A percentile compares a stretch with the other conserved stretches of the same genome.
These are phyloP conservation scores for Electrona antarctica DNA, from an alignment of 2,113 vertebrate species.

Conservation along the genomic window DNA sequence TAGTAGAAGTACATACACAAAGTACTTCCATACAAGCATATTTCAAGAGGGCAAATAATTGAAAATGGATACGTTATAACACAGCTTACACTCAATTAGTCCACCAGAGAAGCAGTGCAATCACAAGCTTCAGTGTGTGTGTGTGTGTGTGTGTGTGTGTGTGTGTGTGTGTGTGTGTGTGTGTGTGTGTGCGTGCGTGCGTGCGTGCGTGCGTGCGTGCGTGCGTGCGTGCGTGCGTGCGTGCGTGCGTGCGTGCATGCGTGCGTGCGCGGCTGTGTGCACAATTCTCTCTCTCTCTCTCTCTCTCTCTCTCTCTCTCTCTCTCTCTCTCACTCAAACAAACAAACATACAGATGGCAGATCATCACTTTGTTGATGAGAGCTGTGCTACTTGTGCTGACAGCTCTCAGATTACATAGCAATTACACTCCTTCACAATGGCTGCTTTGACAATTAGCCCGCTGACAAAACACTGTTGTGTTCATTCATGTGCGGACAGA, in stretches of 20 bases:
- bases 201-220: too few relatives aligned
- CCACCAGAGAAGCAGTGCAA: conserved; percentile 17
- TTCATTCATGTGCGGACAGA: conserved; percentile 63
- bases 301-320: conserved; percentile 23
- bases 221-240: neutral
- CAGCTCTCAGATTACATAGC: conserved; percentile 72
- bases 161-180: too few relatives aligned
- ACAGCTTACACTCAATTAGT: conserved; percentile 22
- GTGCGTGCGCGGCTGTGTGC: too few relatives aligned
- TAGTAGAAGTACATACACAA: conserved; percentile 42
- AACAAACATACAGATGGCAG: conserved; percentile 70
- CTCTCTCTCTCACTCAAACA: conserved; percentile 32
- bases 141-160: too few relatives aligned
- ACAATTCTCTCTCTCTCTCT: conserved; percentile 4
- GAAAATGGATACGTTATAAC: conserved; percentile 42
- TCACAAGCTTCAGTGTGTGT: conserved; percentile 24
- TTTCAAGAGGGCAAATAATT: conserved; percentile 25
- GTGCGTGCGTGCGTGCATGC: too few relatives aligned
- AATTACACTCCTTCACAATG: conserved; percentile 71
- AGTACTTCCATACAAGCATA: conserved; percentile 13
- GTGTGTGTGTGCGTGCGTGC: too few relatives aligned
- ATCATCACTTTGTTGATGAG: conserved; percentile 73
- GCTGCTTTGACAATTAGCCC: conserved; percentile 73
- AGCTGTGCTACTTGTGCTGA: conserved; percentile 71
- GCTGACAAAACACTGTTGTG: conserved; percentile 71